Evolutionary conservation across 2,797 vertebrate species (phyloP).

Genomic region (Micromesistius poutassou): DNA sequence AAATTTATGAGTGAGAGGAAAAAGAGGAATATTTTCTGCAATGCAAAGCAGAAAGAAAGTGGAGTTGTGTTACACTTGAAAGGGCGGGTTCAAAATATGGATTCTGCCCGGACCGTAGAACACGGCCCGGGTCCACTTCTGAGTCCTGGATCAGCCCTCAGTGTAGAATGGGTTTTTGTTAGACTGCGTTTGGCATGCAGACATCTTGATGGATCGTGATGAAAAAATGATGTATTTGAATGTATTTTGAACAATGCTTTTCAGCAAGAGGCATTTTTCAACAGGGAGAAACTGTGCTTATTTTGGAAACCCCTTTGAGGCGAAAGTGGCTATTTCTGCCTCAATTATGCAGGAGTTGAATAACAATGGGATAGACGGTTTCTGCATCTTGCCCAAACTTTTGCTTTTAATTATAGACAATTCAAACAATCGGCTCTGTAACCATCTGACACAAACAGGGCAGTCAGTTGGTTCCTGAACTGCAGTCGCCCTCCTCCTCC

Average conservation of each 20-base stretch:
- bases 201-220: not conserved
- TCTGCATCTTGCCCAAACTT: slow-evolving; percentile 7
- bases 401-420: slow-evolving; percentile 16
- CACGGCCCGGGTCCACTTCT: not conserved
- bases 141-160: not conserved
- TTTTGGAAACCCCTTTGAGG: not conserved
- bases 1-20: slow-evolving; percentile 85
- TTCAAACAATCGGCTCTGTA: slow-evolving; percentile 14
- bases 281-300: not conserved
- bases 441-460: slow-evolving; percentile 19
- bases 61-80: slow-evolving; percentile 73
- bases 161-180: not conserved
- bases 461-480: slow-evolving; percentile 45
- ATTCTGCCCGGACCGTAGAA: slow-evolving; percentile 26
- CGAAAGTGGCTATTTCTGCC: not conserved
- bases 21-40: slow-evolving; percentile 91
- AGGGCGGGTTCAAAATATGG: slow-evolving; percentile 55
- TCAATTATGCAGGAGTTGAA: not conserved
- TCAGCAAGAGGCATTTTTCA: too few species aligned
- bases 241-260: too few species aligned
- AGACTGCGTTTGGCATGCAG: not conserved
- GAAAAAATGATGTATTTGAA: too few species aligned
- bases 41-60: slow-evolving; percentile 85
- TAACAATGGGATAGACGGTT: slow-evolving; percentile 14
- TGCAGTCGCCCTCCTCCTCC: slow-evolving; percentile 43